Evolutionary conservation across 2,797 vertebrate genomes (phyloP), one percentile per base, ranked within the genome.

Genomic region (Sebastes matsubarae): DNA sequence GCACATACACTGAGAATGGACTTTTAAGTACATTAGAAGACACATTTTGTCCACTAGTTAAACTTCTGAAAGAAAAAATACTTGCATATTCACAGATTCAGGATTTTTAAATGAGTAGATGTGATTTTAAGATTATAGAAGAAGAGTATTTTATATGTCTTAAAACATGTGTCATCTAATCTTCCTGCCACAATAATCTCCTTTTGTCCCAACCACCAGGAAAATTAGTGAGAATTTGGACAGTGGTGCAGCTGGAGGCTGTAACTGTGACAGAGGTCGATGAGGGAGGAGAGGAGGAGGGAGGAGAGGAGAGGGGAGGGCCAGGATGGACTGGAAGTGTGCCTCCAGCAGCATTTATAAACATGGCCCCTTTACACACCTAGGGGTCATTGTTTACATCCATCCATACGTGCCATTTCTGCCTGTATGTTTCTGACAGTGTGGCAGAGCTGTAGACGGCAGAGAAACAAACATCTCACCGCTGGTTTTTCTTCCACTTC

Each of bases 311-410:
- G 34, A 46, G 68, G 57, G 22, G 83, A 80, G 88, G 90, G 81
- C 87, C 93, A 94, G 94, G 94, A 96, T 94, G 93, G 86, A 88
- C 85, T 85, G 94, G 94, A 96, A 94, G 88, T 90, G 87, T 92
- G 92, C 75, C 83, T 86, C 82, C 80, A 84, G 84, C 83, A 85
- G 87, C 73, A 36, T 94, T 93, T 95, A 95, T 94, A 96, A 96
- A 96, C 93, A 93, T 88, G 75, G 84, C 71, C 87, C 82, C 75
- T 59, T 77, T 61, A 79, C 83, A 72, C 84, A 83, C 80, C 87
- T 86, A 72, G 61, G 32, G 89, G 81, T 82, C 80, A 90, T 70
- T 87, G 86, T 93, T 93, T 90, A 94, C 81, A 85, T 90, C 82
- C 87, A 89, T 90, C 81, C 66, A 79, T 82, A 68, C 46, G 4